Evolutionary conservation across 2,888 invertebrate species (phyloP).

Genomic region (Empis livida): DNA sequence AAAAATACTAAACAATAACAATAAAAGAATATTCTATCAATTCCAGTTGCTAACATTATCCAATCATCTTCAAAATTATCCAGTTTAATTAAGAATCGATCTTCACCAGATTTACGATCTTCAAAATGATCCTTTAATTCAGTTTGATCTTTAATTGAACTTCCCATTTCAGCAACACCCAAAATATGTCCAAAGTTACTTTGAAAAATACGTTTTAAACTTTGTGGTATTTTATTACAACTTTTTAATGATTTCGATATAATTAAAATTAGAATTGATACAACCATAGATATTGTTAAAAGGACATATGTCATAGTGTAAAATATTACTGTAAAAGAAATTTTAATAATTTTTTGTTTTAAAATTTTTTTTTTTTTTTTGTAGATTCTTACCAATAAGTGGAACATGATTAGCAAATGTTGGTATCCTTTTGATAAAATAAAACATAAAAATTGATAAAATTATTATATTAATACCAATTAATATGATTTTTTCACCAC

Average conservation of each 20-base stretch:
- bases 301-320: conserved; percentile 40
- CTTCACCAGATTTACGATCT: conserved; percentile 17
- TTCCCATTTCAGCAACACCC: conserved; percentile 16
- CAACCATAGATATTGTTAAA: conserved; percentile 39
- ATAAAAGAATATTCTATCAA: conserved; percentile 48
- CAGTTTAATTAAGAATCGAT: conserved; percentile 8
- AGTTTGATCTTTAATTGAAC: conserved; percentile 16
- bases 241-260: not conserved
- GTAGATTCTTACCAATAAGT: conserved; percentile 30
- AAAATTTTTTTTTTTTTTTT: no score
- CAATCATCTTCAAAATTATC: conserved; percentile 37
- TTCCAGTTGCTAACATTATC: conserved; percentile 47
- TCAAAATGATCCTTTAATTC: conserved; percentile 14
- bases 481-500: conserved; percentile 50
- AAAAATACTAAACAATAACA: conserved; percentile 42
- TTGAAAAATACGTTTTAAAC: not conserved
- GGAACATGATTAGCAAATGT: conserved; percentile 37
- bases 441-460: conserved; percentile 47
- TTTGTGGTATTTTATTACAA: not conserved
- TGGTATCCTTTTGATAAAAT: conserved; percentile 44
- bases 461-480: conserved; percentile 46
- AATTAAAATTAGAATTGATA: conserved; percentile 30
- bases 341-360: no score
- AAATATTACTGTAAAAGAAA: conserved; percentile 45
- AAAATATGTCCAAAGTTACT: conserved; percentile 18